Conservation (phyloP, 2,797 vertebrate genomes). For the Cercopithecus neglectus region DNA sequence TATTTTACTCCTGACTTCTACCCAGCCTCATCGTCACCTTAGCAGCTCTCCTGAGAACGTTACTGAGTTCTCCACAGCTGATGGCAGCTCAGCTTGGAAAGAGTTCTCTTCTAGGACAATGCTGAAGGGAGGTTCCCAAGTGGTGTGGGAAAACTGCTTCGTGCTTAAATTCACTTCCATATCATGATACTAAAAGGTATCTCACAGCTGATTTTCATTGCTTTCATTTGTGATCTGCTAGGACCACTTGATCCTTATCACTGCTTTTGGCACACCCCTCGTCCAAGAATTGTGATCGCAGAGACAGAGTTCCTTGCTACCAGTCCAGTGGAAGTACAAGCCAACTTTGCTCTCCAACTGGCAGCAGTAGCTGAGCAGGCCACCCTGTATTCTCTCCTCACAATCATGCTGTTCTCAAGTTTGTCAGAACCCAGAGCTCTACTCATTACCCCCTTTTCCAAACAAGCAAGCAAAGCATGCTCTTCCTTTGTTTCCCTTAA, state of each 20-base stretch:
- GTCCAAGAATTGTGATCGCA: neutral
- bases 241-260: neutral
- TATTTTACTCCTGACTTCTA: neutral
- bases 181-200: neutral
- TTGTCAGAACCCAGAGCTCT: neutral
- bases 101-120: neutral
- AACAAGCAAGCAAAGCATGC: neutral
- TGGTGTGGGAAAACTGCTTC: neutral
- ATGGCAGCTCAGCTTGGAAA: neutral
- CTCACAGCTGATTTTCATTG: neutral
- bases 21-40: neutral
- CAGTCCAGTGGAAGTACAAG: neutral
- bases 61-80: neutral
- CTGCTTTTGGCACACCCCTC: neutral
- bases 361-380: neutral
- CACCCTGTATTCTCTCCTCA: neutral
- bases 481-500: neutral
- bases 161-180: neutral
- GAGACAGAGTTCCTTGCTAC: neutral
- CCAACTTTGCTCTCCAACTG: neutral
- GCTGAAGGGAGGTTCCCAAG: neutral
- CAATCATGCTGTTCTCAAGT: neutral
- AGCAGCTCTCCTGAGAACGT: neutral
- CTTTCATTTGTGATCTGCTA: neutral
- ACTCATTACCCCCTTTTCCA: neutral